phyloP scores from a whole-genome alignment of 2,113 vertebrate species.

The Bungarus multicinctus region DNA sequence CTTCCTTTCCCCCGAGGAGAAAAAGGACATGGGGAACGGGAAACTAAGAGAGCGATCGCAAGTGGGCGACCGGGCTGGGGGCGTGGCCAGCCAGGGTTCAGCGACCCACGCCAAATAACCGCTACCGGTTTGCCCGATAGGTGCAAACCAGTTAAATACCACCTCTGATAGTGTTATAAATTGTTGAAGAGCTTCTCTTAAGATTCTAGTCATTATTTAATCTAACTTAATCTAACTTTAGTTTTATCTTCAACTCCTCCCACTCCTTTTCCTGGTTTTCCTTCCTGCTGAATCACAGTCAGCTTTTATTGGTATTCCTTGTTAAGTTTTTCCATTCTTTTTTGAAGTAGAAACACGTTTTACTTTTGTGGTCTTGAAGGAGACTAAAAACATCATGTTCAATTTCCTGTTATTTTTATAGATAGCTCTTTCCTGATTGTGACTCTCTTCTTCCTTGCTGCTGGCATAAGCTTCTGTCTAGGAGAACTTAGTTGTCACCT shows the following conservation, averaged over 20 bases:
- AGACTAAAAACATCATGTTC: not conserved
- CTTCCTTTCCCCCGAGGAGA: too few relatives aligned
- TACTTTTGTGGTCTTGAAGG: not conserved
- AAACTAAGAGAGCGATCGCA: too few relatives aligned
- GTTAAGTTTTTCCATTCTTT: not conserved
- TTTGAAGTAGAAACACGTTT: not conserved
- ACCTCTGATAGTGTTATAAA: not conserved
- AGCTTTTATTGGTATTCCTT: not conserved
- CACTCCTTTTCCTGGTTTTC: not conserved
- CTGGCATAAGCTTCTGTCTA: slow-evolving; percentile 11
- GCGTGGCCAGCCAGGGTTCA: too few relatives aligned
- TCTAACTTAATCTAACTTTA: too few relatives aligned
- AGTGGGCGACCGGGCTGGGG: too few relatives aligned
- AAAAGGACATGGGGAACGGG: too few relatives aligned
- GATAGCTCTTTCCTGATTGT: not conserved
- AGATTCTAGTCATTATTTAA: not conserved
- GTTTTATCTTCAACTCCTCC: not conserved
- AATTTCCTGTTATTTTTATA: not conserved
- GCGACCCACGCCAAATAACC: too few relatives aligned
- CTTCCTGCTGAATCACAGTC: not conserved
- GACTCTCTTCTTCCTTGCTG: slow-evolving; percentile 12
- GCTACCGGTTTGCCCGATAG: too few relatives aligned
- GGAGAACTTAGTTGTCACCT: slow-evolving; percentile 9
- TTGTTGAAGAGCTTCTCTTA: not conserved
- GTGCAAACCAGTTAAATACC: too few relatives aligned